Percentiles rank a stretch among this genome's conserved stretches.
Conservation (phyloP, 1,140 invertebrate genomes). For the Anastrepha ludens region DNA sequence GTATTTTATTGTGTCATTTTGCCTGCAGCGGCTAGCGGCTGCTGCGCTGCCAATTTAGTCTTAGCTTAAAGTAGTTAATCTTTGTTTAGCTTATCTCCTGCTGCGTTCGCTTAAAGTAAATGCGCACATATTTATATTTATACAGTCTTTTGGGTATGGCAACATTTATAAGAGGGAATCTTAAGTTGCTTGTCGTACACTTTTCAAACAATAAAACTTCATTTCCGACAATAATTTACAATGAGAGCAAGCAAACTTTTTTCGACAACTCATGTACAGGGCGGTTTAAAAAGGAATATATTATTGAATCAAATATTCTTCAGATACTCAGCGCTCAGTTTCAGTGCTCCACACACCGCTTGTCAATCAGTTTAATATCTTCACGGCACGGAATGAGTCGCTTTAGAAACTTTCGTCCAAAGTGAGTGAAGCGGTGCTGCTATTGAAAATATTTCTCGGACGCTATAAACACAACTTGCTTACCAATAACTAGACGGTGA, state of each 20-base stretch:
- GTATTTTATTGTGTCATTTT: not conserved
- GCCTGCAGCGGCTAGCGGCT: not conserved
- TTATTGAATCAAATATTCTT: no score
- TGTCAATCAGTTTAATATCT: no score
- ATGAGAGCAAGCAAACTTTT: not conserved
- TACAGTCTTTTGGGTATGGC: not conserved
- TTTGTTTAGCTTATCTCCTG: slow-evolving; percentile 39
- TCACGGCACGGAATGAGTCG: no score
- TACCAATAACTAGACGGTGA: no score
- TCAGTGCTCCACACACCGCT: no score
- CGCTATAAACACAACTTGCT: no score
- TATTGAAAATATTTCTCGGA: no score
- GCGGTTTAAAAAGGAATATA: no score
- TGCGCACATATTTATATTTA: not conserved
- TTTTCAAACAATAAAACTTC: not conserved
- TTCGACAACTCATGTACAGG: no score
- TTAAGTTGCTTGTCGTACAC: not conserved
- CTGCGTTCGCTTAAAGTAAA: not conserved
- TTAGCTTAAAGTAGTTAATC: slow-evolving; percentile 47
- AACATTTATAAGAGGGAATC: not conserved
- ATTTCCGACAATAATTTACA: not conserved
- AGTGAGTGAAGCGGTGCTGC: no score
- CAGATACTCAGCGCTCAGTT: no score
- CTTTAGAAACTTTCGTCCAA: no score
- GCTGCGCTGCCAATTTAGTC: slow-evolving; percentile 38